Evolutionary conservation across 2,797 vertebrate genomes (phyloP).

Genomic region (Coranthus polyacanthus): DNA sequence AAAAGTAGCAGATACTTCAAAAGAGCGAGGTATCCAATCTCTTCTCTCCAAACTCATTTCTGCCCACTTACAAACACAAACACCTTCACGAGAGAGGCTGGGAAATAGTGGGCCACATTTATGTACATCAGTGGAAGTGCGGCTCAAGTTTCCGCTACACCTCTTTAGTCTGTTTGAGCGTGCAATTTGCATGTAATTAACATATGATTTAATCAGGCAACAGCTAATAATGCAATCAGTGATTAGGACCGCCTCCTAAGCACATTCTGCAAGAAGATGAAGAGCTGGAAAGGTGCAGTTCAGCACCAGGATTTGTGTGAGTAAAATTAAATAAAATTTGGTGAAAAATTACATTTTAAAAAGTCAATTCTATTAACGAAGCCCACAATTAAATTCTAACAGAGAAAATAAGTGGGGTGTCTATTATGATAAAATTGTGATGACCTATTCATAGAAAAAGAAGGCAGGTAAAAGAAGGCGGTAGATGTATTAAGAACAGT

Average conservation of each 20-base stretch:
- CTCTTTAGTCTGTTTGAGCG: slow-evolving; percentile 47
- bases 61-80: slow-evolving; percentile 21
- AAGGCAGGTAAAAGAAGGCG: slow-evolving; percentile 18
- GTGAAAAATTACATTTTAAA: slow-evolving; percentile 42
- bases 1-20: slow-evolving; percentile 51
- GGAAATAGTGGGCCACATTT: slow-evolving; percentile 9
- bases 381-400: slow-evolving; percentile 46
- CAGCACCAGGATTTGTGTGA: slow-evolving; percentile 38
- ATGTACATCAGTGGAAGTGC: slow-evolving; percentile 20
- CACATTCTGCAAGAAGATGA: slow-evolving; percentile 37
- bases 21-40: slow-evolving; percentile 28
- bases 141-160: slow-evolving; percentile 15
- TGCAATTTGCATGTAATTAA: slow-evolving; percentile 73
- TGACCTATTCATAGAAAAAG: slow-evolving; percentile 29
- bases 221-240: slow-evolving; percentile 70
- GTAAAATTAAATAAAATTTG: slow-evolving; percentile 16
- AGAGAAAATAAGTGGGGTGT: slow-evolving; percentile 46
- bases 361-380: slow-evolving; percentile 55
- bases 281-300: slow-evolving; percentile 40
- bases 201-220: slow-evolving; percentile 61
- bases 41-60: too few relatives aligned
- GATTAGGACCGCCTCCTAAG: slow-evolving; percentile 43
- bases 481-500: slow-evolving; percentile 13
- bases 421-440: slow-evolving; percentile 52
- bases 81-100: slow-evolving; percentile 3